Base-by-base conservation (phyloP, 1,140 invertebrate species). In the Asobara japonica region DNA sequence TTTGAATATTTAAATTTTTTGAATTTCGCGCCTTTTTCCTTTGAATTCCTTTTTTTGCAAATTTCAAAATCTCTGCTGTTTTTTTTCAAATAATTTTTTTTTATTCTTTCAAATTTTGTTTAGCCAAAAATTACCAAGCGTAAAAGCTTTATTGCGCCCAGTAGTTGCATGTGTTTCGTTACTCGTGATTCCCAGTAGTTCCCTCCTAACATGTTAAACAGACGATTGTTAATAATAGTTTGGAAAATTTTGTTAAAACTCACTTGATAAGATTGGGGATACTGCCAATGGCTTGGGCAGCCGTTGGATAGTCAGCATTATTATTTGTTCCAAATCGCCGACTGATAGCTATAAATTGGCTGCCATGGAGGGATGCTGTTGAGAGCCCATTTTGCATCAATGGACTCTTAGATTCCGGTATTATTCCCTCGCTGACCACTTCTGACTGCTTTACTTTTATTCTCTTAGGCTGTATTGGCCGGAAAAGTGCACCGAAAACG, bases 401-500 rank as follows among this genome's bases (percentile, higher is more conserved):
- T 0, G 76, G 68, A 18, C 65, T 83, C 36, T 81, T 86, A 13
- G 72, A 72, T 29, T 87, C 86, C 51, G 81, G 48, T 20, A 51
- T 72, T 0, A 71, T 74, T 13, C 78, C 80, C 82, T 76, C 87
- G 76, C 71, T 82, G 77, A 25, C 86, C 80, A 72, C 70, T 8
- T 84, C 80, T 7, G 88, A 83, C 3, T 80, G 69, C 5, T 89
- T 90, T 10, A 94, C 89, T 72, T 91, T 89, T 2, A 92, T 89
- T 33, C 81, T 79, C n/a, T 83, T 85, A 0, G 93, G 92, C 71
- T 93, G 90, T 11, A 97, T 88, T 0, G 95, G 95, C 51, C 94
- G 90, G 82, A 95, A 98, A 77, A 96, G 86, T 0, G 91, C 86
- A 11, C 95, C 95, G 78, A 93, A 95, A n/a, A 95, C 75, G 0